A percentile compares a stretch with the other conserved stretches of the same genome.
phyloP scores from a whole-genome alignment of 2,888 invertebrate genomes.

The Pollenia labialis region DNA sequence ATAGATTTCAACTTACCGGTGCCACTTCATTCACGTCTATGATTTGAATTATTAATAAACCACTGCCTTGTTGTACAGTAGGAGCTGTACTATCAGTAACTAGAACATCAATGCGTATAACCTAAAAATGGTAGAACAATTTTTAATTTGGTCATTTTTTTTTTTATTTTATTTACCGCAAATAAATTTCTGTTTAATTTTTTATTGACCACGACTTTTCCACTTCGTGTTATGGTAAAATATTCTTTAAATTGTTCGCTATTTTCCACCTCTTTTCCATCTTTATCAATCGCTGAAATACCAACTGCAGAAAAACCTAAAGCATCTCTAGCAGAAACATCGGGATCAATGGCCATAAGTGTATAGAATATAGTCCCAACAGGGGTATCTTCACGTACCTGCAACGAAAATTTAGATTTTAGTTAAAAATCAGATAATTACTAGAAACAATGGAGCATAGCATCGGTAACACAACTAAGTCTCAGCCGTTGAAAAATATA shows the following conservation, averaged over 20 bases:
- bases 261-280: constrained; percentile 89
- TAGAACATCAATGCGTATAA: constrained; percentile 90
- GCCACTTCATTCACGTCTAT: constrained; percentile 89
- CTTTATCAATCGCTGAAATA: constrained; percentile 92
- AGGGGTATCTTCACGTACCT: constrained; percentile 91
- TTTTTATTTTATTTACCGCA: constrained; percentile 77
- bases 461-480: too few relatives aligned
- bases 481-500: too few relatives aligned
- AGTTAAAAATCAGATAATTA: neutral
- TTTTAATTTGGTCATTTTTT: neutral
- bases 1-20: constrained; percentile 83
- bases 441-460: too few relatives aligned
- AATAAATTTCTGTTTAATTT: constrained; percentile 82
- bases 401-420: neutral
- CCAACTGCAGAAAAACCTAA: constrained; percentile 88
- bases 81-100: constrained; percentile 92
- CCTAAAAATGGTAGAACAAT: constrained; percentile 77
- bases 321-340: constrained; percentile 88
- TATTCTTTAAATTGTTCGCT: constrained; percentile 86
- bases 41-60: constrained; percentile 87
- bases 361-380: constrained; percentile 89
- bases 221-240: constrained; percentile 87
- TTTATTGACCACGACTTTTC: constrained; percentile 84
- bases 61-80: constrained; percentile 90
- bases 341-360: constrained; percentile 91